Base-by-base conservation (phyloP, 37 sponge, comb jelly and placozoan genomes). In the Beroe ovata region DNA sequence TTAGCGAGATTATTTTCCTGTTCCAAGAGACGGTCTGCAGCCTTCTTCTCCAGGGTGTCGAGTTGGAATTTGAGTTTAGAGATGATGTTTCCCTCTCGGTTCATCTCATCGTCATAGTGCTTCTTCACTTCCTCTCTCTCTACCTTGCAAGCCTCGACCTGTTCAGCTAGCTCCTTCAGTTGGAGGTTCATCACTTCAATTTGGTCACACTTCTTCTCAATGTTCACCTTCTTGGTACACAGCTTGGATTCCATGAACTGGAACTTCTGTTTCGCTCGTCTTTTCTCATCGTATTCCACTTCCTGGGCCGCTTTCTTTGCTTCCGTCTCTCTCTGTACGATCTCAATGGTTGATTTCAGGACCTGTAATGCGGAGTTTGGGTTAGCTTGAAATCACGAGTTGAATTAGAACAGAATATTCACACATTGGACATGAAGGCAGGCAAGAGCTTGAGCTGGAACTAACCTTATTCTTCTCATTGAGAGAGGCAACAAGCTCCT, bases 141-240 rank as follows among this genome's bases (percentile, higher is more conserved):
- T 19, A 11, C 34, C 69, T 66, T 66, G 36, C 30, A 29, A 32
- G 18, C 16, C 69, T 66, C 69, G 32, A 66, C 69, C 34, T 66
- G 32, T 14, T 26, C 36, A 25, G 25, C 30, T 8, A 66, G 69
- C 35, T 66, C 69, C 69, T 66, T 30, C 36, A 66, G 29, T 33
- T 66, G 69, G 35, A 66, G 36, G 25, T 66, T 66, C 32, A 29
- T 25, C 18, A 66, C 36, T 30, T 66, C 69, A 66, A 66, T 30
- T 30, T 25, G 69, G 35, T 66, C 69, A 66, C 69, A 66, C 35
- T 66, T 66, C 69, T 66, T 66, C 69, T 66, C 69, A 66, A 66
- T 66, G 69, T 66, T 66, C 16, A 66, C 69, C 36, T 66, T 66
- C 69, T 66, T 66, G 35, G 69, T 66, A 37, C 69, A 66, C 16